These are phyloP conservation scores for Trachythela sp. DNA, from an alignment of 64 coral and sea anemone genomes.

Conservation along the genomic window DNA sequence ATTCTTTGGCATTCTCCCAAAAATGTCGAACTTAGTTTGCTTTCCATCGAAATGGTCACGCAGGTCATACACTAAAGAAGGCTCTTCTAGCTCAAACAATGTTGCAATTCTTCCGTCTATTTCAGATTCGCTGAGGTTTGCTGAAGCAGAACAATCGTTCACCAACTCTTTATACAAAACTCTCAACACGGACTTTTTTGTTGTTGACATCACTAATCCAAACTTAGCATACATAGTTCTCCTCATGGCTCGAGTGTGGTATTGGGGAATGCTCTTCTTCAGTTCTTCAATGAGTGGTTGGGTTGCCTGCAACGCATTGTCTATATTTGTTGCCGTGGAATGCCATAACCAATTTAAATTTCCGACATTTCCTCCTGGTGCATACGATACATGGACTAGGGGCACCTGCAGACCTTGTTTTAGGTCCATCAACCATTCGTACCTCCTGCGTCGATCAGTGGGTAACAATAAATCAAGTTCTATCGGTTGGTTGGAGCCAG, in stretches of 20 bases:
- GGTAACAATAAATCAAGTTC: not conserved
- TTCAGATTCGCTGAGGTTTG: not conserved
- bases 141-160: not conserved
- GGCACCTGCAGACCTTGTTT: not conserved
- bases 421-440: not conserved
- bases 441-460: not conserved
- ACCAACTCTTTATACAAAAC: not conserved
- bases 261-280: not conserved
- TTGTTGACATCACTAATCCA: not conserved
- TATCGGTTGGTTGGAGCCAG: not conserved
- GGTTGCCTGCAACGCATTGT: not conserved
- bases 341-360: not conserved
- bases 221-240: not conserved
- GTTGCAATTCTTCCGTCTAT: conserved; percentile 6
- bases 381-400: not conserved
- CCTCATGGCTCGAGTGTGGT: not conserved
- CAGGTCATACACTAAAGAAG: conserved; percentile 17
- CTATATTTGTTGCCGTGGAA: not conserved
- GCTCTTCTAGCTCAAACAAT: conserved; percentile 1
- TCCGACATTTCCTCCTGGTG: not conserved
- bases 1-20: not conserved
- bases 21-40: not conserved
- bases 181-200: not conserved
- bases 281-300: too few relatives aligned
- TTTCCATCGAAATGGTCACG: not conserved